Percentiles rank a stretch among this genome's conserved stretches.
Evolutionary conservation across 2,797 vertebrate species (phyloP).

Genomic region (Chloroceryle inda): DNA sequence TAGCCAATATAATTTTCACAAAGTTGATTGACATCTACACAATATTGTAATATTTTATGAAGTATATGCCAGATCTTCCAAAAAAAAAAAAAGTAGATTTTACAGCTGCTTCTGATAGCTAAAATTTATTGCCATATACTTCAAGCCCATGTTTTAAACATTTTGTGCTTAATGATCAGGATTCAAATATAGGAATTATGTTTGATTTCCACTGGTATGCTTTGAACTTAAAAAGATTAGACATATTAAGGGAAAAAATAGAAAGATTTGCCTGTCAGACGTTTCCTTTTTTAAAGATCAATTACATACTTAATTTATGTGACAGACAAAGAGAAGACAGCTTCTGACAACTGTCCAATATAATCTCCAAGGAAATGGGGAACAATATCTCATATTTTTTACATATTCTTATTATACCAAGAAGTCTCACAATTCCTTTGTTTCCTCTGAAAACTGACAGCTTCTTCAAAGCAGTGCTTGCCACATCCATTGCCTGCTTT

Average conservation of each 20-base stretch:
- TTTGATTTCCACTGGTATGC: conserved; percentile 58
- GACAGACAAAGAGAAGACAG: conserved; percentile 44
- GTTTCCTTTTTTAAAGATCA: conserved; percentile 41
- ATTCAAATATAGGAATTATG: conserved; percentile 49
- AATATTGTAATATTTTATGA: conserved; percentile 8
- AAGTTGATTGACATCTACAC: conserved; percentile 7
- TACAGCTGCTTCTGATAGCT: conserved; percentile 31
- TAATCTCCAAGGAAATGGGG: conserved; percentile 18
- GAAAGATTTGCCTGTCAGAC: conserved; percentile 38
- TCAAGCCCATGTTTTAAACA: conserved; percentile 35
- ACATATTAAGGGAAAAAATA: conserved; percentile 38
- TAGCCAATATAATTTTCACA: conserved; percentile 5
- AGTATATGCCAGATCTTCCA: neutral
- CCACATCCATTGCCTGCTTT: neutral
- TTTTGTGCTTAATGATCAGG: conserved; percentile 43
- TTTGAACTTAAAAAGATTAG: conserved; percentile 71
- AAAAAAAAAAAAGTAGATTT: conserved; percentile 35
- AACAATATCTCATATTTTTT: conserved; percentile 28
- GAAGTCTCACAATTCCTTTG: neutral
- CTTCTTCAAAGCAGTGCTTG: neutral
- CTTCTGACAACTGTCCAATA: conserved; percentile 54
- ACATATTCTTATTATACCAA: neutral
- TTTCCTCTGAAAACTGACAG: neutral
- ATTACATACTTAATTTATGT: conserved; percentile 59
- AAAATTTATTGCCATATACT: conserved; percentile 15